Base-by-base conservation (phyloP, 2,888 invertebrate genomes). In the Agrochola litura region DNA sequence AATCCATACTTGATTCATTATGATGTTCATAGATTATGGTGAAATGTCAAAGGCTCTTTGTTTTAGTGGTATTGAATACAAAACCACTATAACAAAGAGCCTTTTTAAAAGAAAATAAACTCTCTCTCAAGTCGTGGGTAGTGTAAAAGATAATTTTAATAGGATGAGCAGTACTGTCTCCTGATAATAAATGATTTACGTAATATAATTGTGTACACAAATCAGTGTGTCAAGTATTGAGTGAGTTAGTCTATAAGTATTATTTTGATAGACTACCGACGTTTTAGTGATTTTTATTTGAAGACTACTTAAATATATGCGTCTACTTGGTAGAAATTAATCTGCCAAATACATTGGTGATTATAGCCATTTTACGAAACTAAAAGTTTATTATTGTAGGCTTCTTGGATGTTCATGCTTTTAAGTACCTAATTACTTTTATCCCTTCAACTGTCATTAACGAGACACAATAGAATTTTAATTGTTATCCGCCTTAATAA, bases 1-100 rank as follows among this genome's bases (percentile, higher is more conserved):
- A 68, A 67, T 60, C 19, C 14, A 60, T 60, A 64, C 30, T 49
- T 77, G 25, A 82, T 72, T 60, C 3, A 64, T 66, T 10, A 19
- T 8, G n/a, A 49, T 81, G 56, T 41, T 61, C 4, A 56, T 22
- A 54, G 69, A 43, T 6, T n/a, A 14, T 63, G 30, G 2, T 68
- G 19, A 61, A 61, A 72, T 74, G 61, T 71, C 46, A 60, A 58
- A 56, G 6, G 25, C 14, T 37, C 30, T 77, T 72, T 49, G 37
- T 22, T 37, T 30, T 60, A 14, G 30, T 49, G 6, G 14, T 61
- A 71, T 76, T 41, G 49, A 19, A n/a, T n/a, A n/a, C n/a, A n/a
- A n/a, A n/a, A n/a, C n/a, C n/a, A n/a, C n/a, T n/a, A n/a, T n/a
- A n/a, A n/a, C n/a, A n/a, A n/a, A n/a, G n/a, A n/a, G n/a, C n/a